Evolutionary conservation across 2,797 vertebrate genomes (phyloP).

Genomic region (Cercopithecus neglectus): DNA sequence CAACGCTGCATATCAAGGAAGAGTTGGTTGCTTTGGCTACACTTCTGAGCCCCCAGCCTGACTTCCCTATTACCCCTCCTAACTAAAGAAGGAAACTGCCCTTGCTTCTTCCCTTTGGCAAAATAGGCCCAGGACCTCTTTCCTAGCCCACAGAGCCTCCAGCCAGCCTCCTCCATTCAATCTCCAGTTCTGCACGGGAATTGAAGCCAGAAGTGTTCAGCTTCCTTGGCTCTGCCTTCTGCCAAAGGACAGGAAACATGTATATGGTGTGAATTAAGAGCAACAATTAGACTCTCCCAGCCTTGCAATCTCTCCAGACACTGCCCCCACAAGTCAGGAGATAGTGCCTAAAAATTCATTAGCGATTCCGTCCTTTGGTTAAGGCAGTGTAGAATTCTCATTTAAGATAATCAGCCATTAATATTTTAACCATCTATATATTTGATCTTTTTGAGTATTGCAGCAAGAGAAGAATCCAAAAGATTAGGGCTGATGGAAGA

Average conservation of each 20-base stretch:
- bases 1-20: not conserved
- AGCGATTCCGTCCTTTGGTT: not conserved
- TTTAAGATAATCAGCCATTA: not conserved
- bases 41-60: not conserved
- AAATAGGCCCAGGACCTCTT: not conserved
- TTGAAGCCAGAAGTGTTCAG: not conserved
- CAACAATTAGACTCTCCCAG: not conserved
- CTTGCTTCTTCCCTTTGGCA: not conserved
- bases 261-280: not conserved
- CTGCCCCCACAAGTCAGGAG: not conserved
- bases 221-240: not conserved
- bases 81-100: not conserved
- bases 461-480: not conserved
- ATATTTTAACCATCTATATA: slow-evolving; percentile 18
- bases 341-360: not conserved
- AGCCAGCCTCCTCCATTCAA: not conserved
- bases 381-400: not conserved
- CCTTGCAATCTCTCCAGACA: not conserved
- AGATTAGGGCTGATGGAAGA: not conserved
- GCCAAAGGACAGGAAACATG: not conserved
- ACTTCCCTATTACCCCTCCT: not conserved
- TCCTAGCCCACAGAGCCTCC: not conserved
- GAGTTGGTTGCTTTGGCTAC: not conserved
- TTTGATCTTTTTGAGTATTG: not conserved
- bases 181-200: not conserved